phyloP scores from a whole-genome alignment of 2,797 vertebrate species.

The Bryconaethiops microstoma region DNA sequence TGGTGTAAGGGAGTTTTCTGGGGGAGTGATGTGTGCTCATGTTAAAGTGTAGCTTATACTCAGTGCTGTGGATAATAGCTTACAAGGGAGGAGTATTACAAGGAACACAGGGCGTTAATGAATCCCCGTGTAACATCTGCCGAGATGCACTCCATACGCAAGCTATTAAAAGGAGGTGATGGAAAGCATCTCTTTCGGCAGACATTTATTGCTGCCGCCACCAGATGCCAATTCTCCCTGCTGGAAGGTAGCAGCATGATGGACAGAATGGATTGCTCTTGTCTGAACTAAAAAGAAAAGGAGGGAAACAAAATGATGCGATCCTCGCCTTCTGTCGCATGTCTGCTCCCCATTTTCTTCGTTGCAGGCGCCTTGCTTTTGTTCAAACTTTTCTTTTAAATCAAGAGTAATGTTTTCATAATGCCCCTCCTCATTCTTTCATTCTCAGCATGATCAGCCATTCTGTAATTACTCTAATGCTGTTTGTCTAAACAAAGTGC shows the following conservation, averaged over 20 bases:
- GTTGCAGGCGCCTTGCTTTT: slow-evolving; percentile 9
- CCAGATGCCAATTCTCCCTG: slow-evolving; percentile 70
- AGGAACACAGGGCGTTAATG: slow-evolving; percentile 69
- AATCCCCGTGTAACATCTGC: slow-evolving; percentile 75
- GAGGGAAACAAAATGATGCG: slow-evolving; percentile 45
- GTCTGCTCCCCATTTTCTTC: slow-evolving; percentile 10
- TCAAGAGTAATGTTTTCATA: slow-evolving; percentile 16
- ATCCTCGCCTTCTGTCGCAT: slow-evolving; percentile 4
- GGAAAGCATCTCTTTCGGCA: slow-evolving; percentile 65
- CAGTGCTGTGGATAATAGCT: slow-evolving; percentile 65
- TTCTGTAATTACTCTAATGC: slow-evolving; percentile 50
- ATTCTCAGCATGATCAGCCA: slow-evolving; percentile 29
- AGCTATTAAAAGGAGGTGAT: slow-evolving; percentile 74
- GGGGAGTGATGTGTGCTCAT: slow-evolving; percentile 53
- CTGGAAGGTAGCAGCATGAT: slow-evolving; percentile 59
- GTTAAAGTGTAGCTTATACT: slow-evolving; percentile 54
- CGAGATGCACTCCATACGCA: slow-evolving; percentile 67
- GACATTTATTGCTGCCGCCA: slow-evolving; percentile 71
- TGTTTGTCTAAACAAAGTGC: slow-evolving; percentile 56
- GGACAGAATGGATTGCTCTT: slow-evolving; percentile 63
- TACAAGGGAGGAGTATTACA: slow-evolving; percentile 66
- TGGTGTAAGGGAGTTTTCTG: slow-evolving; percentile 46
- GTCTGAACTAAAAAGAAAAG: slow-evolving; percentile 56
- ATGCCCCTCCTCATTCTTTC: background rate
- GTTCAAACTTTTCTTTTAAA: slow-evolving; percentile 27